Evolutionary conservation across 2,888 invertebrate genomes (phyloP), one percentile per base, ranked within the genome.

Genomic region (Cotesia congregata): DNA sequence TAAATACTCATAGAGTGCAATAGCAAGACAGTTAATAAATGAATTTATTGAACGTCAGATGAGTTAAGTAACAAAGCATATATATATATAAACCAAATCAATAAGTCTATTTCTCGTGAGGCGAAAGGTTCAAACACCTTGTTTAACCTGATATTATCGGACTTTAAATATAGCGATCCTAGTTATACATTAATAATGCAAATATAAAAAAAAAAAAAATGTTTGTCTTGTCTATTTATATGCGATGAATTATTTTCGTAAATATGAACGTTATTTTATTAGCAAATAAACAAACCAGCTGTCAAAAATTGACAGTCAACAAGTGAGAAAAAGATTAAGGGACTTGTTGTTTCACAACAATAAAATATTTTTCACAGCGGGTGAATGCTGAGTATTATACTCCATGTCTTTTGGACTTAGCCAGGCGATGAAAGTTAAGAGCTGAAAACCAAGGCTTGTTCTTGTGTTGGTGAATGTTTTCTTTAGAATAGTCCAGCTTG

Each of bases 51-150:
- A 78, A 67, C 71, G 73, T 38, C 38, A 38, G 75, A 30, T 30
- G 30, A 69, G 15, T 15, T 68, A 40, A 15, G 30, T n/a, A 50
- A 20, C 59, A 20, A 39, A 64, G 50, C 30, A 73, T 75, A 72
- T 77, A 73, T 75, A 72, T 77, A 77, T 75, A 74, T 75, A 64
- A 74, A 77, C 80, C 80, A 73, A 75, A 78, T 75, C 70, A 70
- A 77, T 74, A 81, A 74, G 67, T 67, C 80, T 82, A 84, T 84
- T 82, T 82, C 78, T 75, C 75, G 76, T 78, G 79, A 72, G 83
- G 80, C 81, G 82, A 83, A 82, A 76, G 82, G 84, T 84, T 84
- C 83, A 83, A 82, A 78, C 81, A 83, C 82, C 84, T 81, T 76
- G 64, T 62, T 76, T 73, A 77, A 76, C 78, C 77, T 70, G 68